Percentiles rank a stretch among this genome's conserved stretches.
phyloP scores from a whole-genome alignment of 2,113 vertebrate genomes.

The Tachycineta bicolor region DNA sequence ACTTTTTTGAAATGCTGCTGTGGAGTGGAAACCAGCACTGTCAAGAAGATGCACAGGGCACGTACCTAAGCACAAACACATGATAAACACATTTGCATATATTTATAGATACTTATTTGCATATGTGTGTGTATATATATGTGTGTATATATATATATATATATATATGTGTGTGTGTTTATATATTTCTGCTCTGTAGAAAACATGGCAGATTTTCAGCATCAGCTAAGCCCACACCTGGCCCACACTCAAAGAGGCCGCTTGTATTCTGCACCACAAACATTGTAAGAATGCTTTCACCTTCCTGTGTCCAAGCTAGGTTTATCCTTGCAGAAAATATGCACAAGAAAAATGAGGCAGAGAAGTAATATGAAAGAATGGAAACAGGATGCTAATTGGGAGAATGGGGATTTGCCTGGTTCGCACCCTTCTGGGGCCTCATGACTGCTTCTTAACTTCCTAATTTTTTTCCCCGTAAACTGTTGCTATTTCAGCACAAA shows the following conservation, averaged over 20 bases:
- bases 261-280: background rate
- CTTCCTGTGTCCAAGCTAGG: background rate
- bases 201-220: background rate
- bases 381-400: background rate
- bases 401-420: background rate
- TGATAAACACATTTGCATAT: background rate
- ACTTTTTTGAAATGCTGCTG: background rate
- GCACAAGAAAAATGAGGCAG: background rate
- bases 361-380: background rate
- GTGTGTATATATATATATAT: background rate
- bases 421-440: background rate
- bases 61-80: background rate
- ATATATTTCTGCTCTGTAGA: background rate
- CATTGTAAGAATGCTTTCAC: background rate
- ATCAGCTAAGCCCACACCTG: background rate
- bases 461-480: background rate
- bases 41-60: background rate
- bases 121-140: background rate
- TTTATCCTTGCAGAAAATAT: background rate
- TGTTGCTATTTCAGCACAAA: conserved; percentile 16
- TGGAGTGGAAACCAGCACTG: background rate
- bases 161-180: accelerated
- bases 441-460: background rate
- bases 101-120: background rate
- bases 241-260: background rate